Evolutionary conservation across 2,113 vertebrate species (phyloP).

Genomic region (Oxyura jamaicensis): DNA sequence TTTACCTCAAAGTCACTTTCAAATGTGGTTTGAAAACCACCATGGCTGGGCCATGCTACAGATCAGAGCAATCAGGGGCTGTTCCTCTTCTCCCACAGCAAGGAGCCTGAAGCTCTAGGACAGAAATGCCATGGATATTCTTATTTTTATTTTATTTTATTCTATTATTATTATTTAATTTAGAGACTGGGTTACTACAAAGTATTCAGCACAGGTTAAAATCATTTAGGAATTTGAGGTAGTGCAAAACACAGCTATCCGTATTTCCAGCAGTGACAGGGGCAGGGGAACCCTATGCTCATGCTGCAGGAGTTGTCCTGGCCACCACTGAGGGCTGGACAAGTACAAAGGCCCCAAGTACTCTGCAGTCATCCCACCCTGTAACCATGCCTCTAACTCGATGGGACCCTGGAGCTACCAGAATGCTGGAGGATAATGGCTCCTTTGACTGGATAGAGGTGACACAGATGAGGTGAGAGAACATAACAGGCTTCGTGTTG

Average conservation of each 20-base stretch:
- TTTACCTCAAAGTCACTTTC: neutral
- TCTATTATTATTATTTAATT: no score
- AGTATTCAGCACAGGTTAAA: neutral
- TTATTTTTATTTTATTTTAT: neutral
- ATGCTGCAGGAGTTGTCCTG: neutral
- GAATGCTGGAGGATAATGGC: neutral
- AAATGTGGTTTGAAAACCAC: neutral
- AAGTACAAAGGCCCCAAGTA: neutral
- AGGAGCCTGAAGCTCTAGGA: neutral
- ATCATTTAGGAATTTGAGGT: neutral
- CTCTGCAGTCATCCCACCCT: neutral
- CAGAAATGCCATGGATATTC: neutral
- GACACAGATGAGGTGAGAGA: neutral
- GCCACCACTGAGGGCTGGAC: neutral
- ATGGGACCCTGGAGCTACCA: neutral
- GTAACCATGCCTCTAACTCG: neutral
- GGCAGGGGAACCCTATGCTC: rapidly evolving
- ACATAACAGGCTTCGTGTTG: neutral
- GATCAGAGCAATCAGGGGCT: neutral
- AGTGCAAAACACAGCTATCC: neutral
- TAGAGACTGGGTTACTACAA: neutral
- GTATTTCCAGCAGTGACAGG: neutral
- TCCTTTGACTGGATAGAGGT: neutral
- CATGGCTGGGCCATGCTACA: neutral
- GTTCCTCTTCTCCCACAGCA: neutral